A percentile compares a stretch with the other conserved stretches of the same genome.
phyloP scores from a whole-genome alignment of 1,140 invertebrate genomes.

The Pseudomyrmex dendroicus region DNA sequence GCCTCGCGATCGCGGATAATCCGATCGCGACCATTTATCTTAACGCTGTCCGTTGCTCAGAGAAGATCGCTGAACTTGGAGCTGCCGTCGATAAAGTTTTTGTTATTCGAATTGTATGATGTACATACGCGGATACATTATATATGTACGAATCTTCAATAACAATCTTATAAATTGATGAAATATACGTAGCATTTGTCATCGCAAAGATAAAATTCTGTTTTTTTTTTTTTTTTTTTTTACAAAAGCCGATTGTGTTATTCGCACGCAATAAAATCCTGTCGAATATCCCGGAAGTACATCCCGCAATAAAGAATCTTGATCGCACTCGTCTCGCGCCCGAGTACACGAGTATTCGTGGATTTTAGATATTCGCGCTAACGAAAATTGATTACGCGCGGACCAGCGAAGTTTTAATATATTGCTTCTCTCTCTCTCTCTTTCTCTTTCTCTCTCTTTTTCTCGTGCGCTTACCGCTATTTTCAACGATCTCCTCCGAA shows the following conservation, averaged over 20 bases:
- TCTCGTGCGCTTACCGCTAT: constrained; percentile 45
- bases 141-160: not conserved
- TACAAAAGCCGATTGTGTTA: not conserved
- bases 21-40: constrained; percentile 47
- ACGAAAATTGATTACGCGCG: constrained; percentile 63
- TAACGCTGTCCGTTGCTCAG: constrained; percentile 7
- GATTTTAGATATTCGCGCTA: constrained; percentile 61
- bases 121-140: not conserved
- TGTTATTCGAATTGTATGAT: not conserved
- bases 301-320: constrained; percentile 29
- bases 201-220: constrained; percentile 13
- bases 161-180: not conserved
- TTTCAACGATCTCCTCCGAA: constrained; percentile 59
- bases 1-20: constrained; percentile 42
- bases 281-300: constrained; percentile 35
- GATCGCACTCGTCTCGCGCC: constrained; percentile 33
- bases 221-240: no score
- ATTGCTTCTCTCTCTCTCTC: constrained; percentile 34
- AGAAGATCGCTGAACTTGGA: constrained; percentile 43
- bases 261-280: constrained; percentile 10
- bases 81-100: not conserved
- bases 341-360: constrained; percentile 47
- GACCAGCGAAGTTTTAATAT: constrained; percentile 65
- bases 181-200: not conserved
- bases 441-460: not conserved